Evolutionary conservation across 2,797 vertebrate genomes (phyloP).

Genomic region (Salarias fasciatus): DNA sequence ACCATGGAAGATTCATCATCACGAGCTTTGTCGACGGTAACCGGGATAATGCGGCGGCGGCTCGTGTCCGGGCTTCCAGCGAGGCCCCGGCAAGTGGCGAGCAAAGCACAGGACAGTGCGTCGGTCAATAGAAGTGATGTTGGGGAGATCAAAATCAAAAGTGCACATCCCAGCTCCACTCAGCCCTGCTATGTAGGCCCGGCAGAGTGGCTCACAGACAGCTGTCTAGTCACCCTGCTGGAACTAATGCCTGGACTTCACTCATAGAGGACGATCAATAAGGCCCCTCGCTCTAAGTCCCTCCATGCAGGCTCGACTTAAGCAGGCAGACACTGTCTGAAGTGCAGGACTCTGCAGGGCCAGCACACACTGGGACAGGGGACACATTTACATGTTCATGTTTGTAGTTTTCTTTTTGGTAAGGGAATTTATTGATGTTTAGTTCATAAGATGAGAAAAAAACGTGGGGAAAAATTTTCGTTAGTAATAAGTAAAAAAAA

Average conservation of each 20-base stretch:
- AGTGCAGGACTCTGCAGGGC: conserved; percentile 47
- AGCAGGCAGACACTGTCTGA: conserved; percentile 71
- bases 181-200: conserved; percentile 78
- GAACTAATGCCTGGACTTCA: conserved; percentile 84
- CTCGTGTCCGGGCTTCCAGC: conserved; percentile 64
- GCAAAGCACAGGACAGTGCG: conserved; percentile 71
- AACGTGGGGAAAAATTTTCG: conserved; percentile 51
- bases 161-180: conserved; percentile 78
- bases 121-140: conserved; percentile 79
- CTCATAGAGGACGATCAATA: conserved; percentile 82
- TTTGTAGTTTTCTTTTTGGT: conserved; percentile 46
- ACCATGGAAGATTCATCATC: conserved; percentile 81
- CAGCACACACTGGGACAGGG: conserved; percentile 29
- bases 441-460: conserved; percentile 27
- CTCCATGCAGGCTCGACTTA: conserved; percentile 76
- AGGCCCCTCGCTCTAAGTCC: conserved; percentile 74
- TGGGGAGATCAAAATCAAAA: conserved; percentile 82
- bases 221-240: conserved; percentile 80
- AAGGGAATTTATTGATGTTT: conserved; percentile 41
- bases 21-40: conserved; percentile 71
- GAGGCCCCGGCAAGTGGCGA: conserved; percentile 65
- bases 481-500: no score
- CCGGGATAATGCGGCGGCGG: conserved; percentile 65
- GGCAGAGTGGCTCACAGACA: conserved; percentile 75
- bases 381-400: conserved; percentile 47